phyloP scores from a whole-genome alignment of 2,113 vertebrate genomes.

The Bubo blakistoni region DNA sequence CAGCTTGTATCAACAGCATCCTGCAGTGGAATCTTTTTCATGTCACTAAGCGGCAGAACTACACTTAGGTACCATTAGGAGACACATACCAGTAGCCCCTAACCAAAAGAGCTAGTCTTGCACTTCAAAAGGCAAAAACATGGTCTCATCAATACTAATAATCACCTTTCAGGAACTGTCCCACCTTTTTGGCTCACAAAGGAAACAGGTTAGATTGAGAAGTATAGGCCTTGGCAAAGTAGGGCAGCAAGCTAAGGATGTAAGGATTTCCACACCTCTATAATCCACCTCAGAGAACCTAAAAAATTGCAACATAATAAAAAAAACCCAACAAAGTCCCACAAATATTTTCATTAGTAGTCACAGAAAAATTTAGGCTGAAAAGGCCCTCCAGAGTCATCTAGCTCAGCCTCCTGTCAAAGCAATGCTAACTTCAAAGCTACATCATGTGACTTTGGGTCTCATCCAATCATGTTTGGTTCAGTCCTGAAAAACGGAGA shows the following conservation, averaged over 20 bases:
- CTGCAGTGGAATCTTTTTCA: background rate
- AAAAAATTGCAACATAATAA: background rate
- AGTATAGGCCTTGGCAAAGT: accelerated
- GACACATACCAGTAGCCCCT: background rate
- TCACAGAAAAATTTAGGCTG: background rate
- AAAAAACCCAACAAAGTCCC: background rate
- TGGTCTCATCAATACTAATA: background rate
- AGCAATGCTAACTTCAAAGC: background rate
- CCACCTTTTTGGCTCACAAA: background rate
- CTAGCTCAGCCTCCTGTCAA: background rate
- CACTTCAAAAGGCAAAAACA: background rate
- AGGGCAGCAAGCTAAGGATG: background rate
- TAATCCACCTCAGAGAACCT: background rate
- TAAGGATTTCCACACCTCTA: background rate
- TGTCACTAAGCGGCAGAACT: background rate
- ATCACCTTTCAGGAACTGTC: background rate
- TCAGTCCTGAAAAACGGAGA: background rate
- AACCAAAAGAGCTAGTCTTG: background rate
- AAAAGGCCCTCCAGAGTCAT: background rate
- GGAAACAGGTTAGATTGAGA: background rate
- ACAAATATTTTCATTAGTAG: background rate
- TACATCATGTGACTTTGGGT: background rate
- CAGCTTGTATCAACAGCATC: background rate
- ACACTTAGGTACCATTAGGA: background rate
- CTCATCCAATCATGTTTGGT: background rate